Evolutionary conservation across 2,888 invertebrate genomes (phyloP), one percentile per base, ranked within the genome.

Genomic region (Tethea ocularis): DNA sequence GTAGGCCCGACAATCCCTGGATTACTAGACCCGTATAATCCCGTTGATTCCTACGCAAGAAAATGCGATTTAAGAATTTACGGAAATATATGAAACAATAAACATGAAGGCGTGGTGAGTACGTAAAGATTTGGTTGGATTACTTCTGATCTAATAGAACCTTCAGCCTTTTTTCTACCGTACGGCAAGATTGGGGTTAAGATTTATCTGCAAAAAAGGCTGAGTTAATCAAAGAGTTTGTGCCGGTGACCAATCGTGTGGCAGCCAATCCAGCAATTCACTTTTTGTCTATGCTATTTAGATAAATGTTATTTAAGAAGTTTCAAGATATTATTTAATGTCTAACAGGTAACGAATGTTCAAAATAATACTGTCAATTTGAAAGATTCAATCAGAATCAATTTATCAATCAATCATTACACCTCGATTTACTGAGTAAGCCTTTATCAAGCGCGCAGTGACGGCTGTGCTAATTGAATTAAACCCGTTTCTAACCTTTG

Each of bases 1-100:
- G 95, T 95, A 51, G 95, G 93, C 54, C 96, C 96, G 26, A 95
- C 94, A 58, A 94, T 94, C 52, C 95, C 83, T 75, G 89, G 84
- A 93, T 95, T 91, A 88, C 94, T 78, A 60, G 89, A 87, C 78
- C 91, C 92, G 72, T 89, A 91, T 86, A 91, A 87, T 86, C 89
- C 91, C 58, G 90, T 84, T 79, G 92, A 88, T 88, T 92, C 92
- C 92, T 93, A 82, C 66, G 69, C 80, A 80, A 82, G 74, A 78
- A 75, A 68, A 68, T 69, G 74, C 74, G 72, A 33, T 81, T 81
- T 77, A 77, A 73, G 64, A 74, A 75, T 74, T 73, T 72, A 70
- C 71, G 53, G 46, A 51, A 65, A 65, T 61, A 63, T 61, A 63
- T 64, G 56, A 61, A 64, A 67, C 61, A 67, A 64, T 64, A 46